A percentile compares a stretch with the other conserved stretches of the same genome.
Evolutionary conservation across 2,888 invertebrate genomes (phyloP).

Genomic region (Watsonalla cultraria): DNA sequence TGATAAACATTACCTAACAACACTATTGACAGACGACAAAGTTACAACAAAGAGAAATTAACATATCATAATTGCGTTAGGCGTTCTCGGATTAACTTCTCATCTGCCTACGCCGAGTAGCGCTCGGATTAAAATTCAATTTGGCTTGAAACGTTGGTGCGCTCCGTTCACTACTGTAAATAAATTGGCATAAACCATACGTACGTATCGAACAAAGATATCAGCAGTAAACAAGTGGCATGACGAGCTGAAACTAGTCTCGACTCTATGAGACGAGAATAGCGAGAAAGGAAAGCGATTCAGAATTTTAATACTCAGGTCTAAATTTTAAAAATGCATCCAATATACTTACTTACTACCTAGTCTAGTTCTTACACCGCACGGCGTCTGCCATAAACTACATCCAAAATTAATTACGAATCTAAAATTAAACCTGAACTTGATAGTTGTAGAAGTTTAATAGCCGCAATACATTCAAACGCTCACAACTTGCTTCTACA

Average conservation of each 20-base stretch:
- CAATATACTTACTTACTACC: too few species aligned
- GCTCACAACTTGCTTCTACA: too few species aligned
- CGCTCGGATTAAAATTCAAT: conserved; percentile 47
- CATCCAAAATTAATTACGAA: too few species aligned
- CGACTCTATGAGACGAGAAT: not conserved
- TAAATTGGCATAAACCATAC: conserved; percentile 10
- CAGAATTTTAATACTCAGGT: too few species aligned
- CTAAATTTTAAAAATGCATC: too few species aligned
- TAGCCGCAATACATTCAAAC: too few species aligned
- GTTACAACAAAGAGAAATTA: conserved; percentile 44
- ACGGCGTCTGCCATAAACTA: too few species aligned
- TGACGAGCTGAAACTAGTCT: not conserved
- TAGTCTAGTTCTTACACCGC: too few species aligned
- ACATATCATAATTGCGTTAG: conserved; percentile 49
- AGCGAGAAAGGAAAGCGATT: too few species aligned
- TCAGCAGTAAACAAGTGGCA: not conserved
- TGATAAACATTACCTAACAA: conserved; percentile 29
- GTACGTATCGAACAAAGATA: not conserved
- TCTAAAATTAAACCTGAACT: too few species aligned
- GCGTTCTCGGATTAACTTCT: conserved; percentile 44
- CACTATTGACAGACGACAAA: conserved; percentile 24
- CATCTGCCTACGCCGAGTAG: conserved; percentile 37
- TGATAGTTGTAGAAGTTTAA: too few species aligned
- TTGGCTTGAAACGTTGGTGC: conserved; percentile 27
- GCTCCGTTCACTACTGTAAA: conserved; percentile 12